Evolutionary conservation across 1,140 invertebrate species (phyloP), one percentile per base, ranked within the genome.

Genomic region (Dinoponera quadriceps): DNA sequence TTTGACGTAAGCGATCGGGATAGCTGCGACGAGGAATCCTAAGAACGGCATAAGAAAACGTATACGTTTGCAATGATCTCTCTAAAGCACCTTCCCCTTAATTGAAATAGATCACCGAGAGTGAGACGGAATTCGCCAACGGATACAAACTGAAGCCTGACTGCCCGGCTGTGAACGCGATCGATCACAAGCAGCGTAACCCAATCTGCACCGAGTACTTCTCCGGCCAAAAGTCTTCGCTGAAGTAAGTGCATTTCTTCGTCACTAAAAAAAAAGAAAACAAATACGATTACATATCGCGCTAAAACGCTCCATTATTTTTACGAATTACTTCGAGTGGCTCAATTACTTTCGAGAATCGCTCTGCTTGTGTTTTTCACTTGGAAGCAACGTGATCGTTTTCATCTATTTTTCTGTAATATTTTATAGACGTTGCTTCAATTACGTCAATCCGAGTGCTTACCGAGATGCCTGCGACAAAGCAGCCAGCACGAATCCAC

Each of bases 401-500:
- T 44, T n/a, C n/a, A 44, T 0, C 49, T 29, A 7, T 80, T 66
- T 71, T 33, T 59, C 22, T 25, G 18, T 80, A 7, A 71, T 49
- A 29, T 90, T 92, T 59, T 62, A n/a, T n/a, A 94, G 94, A 33
- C 65, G 86, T 2, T 94, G 93, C 87, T 95, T 94, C 88, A 92
- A 93, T 75, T 93, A 93, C 57, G 91, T 94, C 0, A 91, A 93
- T 78, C 91, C 94, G 38, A 82, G 84, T 59, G 68, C 74, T 44
- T 95, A 92, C 92, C 96, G 96, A 85, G 94, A 95, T 88, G 96
- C 96, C 25, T 97, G 97, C 87, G 95, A 96, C 85, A 92, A 95
- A 0, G 91, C 92, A 20, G 91, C 91, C 3, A 92, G 94, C 7
- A 93, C 94, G 22, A 92, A 94, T 73, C 65, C 55, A 91, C 73